Evolutionary conservation across 2,888 invertebrate genomes (phyloP), one percentile per base, ranked within the genome.

Genomic region (Andrena hattorfiana): DNA sequence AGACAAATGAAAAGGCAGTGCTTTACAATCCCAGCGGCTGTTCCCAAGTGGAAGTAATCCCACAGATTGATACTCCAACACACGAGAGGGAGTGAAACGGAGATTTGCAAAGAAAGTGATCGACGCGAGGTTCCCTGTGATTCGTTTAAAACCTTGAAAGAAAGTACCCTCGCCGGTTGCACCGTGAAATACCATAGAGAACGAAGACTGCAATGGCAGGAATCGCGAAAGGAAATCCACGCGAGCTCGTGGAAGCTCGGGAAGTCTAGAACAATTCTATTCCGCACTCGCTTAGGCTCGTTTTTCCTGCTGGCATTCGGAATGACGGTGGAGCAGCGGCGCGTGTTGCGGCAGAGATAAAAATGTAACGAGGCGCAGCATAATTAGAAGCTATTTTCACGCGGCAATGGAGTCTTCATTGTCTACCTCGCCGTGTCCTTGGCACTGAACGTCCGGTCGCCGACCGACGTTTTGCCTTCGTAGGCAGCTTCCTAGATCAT

Each of bases 381-480:
- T 86, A 87, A 87, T 88, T 89, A 83, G 80, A 88, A 80, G 84
- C 74, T 68, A 81, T 82, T 84, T 82, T 81, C 75, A 82, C 76
- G 71, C 68, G 62, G 77, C 67, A 30, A 70, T 74, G 74, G 73
- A 81, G 83, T 67, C 60, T 83, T 83, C 84, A 88, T 90, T 90
- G 85, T 87, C 85, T 85, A 83, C 82, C 66, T 84, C 68, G 86
- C 71, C 76, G 84, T 89, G 92, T 92, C 92, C 92, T 92, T 92
- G 92, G 90, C 92, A 92, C 88, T 86, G 91, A 89, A 77, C 91
- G 91, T 89, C 91, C 92, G 90, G 92, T 92, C 90, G 91, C 88
- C 91, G 92, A 92, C 90, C 88, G 81, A 28, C 68, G 73, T 72
- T 84, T 69, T 72, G 60, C 83, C 86, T 66, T 77, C 75, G 77